A percentile compares a stretch with the other conserved stretches of the same genome.
Evolutionary conservation across 53 echinoderm and acorn worm species (phyloP).

Genomic region (Paracentrotus lividus): DNA sequence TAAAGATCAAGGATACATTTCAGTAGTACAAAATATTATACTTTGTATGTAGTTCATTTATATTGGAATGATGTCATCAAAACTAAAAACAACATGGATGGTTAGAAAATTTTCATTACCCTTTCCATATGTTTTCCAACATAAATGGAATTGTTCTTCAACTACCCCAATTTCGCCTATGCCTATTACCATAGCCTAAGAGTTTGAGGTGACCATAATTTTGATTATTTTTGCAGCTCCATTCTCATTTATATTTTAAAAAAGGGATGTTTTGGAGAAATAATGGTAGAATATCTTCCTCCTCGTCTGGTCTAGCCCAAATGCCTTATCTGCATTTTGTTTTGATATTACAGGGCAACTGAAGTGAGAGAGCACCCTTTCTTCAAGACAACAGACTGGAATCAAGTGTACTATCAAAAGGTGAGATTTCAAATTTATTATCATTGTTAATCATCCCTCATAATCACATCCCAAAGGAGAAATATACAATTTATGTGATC

Average conservation of each 20-base stretch:
- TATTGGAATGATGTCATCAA: no score
- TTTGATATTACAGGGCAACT: slow-evolving; percentile 67
- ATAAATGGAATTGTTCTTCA: neutral
- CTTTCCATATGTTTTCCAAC: neutral
- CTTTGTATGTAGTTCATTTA: no score
- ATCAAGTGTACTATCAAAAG: slow-evolving; percentile 98
- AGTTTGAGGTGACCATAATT: neutral
- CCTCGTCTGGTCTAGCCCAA: no score
- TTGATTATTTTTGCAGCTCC: neutral
- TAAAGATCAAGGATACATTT: no score
- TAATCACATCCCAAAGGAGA: no score
- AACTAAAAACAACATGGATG: neutral
- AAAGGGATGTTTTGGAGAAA: neutral
- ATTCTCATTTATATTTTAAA: neutral
- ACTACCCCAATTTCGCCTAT: neutral
- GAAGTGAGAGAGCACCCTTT: slow-evolving; percentile 95
- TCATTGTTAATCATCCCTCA: neutral
- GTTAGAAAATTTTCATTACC: no score
- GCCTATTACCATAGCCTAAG: neutral
- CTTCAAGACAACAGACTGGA: slow-evolving; percentile 96
- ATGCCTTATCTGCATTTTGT: neutral
- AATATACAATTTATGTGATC: no score
- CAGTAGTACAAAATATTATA: no score
- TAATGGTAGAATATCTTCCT: neutral
- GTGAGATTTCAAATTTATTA: slow-evolving; percentile 59